These are phyloP conservation scores for Punctoribates punctum DNA, from an alignment of 2,888 invertebrate genomes.

Conservation along the genomic window DNA sequence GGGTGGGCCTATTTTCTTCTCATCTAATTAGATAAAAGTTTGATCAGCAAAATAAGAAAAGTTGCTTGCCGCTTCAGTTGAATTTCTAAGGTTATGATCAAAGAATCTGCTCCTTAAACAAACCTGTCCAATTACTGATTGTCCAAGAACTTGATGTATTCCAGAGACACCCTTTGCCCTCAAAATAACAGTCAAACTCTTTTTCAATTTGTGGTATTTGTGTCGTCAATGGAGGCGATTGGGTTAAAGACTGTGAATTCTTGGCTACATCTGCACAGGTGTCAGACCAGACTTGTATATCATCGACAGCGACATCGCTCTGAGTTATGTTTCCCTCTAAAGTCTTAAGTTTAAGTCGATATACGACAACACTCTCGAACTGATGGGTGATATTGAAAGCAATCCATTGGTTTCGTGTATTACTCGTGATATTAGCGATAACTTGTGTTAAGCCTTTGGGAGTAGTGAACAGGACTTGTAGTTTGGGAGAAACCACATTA, in stretches of 20 bases:
- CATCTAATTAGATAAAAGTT: background rate
- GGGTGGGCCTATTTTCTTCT: background rate
- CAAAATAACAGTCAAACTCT: slow-evolving; percentile 24
- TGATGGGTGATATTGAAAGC: background rate
- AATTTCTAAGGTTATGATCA: too few species aligned
- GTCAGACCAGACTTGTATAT: background rate
- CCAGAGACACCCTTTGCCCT: slow-evolving; percentile 9
- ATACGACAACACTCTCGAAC: background rate
- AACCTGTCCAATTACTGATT: slow-evolving; percentile 1
- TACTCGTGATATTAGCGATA: background rate
- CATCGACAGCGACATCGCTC: slow-evolving; percentile 34
- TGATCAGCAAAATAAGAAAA: background rate
- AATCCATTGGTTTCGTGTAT: background rate
- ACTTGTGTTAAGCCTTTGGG: background rate
- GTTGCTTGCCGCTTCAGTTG: too few species aligned
- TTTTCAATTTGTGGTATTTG: slow-evolving; percentile 21
- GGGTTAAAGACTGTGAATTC: background rate
- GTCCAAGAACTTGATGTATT: background rate
- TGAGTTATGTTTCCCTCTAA: background rate
- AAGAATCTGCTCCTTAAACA: too few species aligned
- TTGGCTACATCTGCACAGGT: background rate
- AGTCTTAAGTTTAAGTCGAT: background rate
- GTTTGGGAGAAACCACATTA: background rate
- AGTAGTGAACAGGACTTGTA: background rate
- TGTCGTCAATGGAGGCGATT: background rate